phyloP scores from a whole-genome alignment of 2,113 vertebrate genomes.

The Cavia aperea region DNA sequence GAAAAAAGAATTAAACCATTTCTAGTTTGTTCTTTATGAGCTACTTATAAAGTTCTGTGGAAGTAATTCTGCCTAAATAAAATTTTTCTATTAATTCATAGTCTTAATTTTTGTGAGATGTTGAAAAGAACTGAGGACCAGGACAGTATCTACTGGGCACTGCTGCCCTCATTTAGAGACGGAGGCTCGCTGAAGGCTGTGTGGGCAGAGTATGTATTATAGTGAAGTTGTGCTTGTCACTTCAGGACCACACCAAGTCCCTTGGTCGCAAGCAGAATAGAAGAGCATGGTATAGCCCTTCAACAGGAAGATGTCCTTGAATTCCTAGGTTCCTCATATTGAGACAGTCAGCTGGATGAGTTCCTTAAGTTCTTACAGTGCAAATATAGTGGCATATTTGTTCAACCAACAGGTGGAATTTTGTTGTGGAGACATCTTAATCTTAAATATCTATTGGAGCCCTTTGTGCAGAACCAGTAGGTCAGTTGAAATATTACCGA shows the following conservation, averaged over 20 bases:
- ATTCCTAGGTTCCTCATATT: background rate
- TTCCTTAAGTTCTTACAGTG: background rate
- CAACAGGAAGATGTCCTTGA: background rate
- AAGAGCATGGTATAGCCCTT: background rate
- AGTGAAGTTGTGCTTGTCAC: background rate
- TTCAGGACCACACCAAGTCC: background rate
- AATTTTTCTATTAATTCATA: background rate
- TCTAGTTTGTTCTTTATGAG: conserved; percentile 32
- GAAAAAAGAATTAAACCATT: conserved; percentile 38
- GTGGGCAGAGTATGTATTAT: background rate
- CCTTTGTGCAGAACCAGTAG: background rate
- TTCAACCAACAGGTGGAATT: background rate
- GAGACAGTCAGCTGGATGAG: background rate
- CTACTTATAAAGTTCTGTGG: background rate
- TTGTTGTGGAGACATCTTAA: background rate
- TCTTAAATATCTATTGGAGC: background rate
- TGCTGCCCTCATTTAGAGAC: background rate
- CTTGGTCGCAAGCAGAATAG: background rate
- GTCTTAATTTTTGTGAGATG: conserved; percentile 23
- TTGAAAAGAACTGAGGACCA: conserved; percentile 3
- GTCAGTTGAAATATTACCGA: background rate
- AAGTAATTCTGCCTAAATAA: conserved; percentile 44
- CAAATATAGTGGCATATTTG: background rate
- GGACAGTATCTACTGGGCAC: background rate
- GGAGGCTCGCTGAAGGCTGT: too few relatives aligned